These are phyloP conservation scores for Nemapogon koenigi DNA, from an alignment of 2,888 invertebrate species.

Conservation along the genomic window DNA sequence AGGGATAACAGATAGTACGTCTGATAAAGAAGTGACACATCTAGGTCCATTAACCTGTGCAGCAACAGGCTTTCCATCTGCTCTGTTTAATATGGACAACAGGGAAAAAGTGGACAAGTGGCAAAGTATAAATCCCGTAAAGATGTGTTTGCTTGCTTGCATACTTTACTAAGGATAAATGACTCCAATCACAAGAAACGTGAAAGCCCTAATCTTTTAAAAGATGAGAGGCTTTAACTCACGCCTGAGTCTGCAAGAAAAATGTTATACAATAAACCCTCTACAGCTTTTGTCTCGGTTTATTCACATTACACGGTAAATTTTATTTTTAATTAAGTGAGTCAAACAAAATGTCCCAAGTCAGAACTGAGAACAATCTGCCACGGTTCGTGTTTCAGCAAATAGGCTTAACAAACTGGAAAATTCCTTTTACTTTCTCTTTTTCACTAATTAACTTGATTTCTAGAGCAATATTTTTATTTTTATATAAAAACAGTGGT, in stretches of 20 bases:
- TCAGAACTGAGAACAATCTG: constrained; percentile 20
- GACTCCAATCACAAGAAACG: no score
- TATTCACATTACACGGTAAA: constrained; percentile 16
- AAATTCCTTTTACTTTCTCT: constrained; percentile 21
- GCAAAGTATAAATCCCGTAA: no score
- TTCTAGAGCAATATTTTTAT: not conserved
- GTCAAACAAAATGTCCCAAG: constrained; percentile 17
- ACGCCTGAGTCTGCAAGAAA: constrained; percentile 3
- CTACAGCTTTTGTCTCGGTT: not conserved
- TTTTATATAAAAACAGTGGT: not conserved
- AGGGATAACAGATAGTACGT: no score
- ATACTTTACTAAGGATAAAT: no score
- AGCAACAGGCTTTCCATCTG: no score
- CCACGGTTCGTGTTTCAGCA: constrained; percentile 20
- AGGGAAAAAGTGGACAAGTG: no score
- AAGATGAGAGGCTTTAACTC: no score
- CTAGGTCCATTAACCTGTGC: no score
- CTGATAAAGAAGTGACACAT: no score
- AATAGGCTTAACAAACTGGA: constrained; percentile 27
- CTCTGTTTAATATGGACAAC: no score
- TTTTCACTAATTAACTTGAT: constrained; percentile 20
- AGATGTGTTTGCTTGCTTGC: no score
- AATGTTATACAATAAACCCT: not conserved
- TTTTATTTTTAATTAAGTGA: constrained; percentile 27
- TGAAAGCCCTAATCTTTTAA: no score